Evolutionary conservation across 2,888 invertebrate species (phyloP).

Genomic region (Panopea generosa): DNA sequence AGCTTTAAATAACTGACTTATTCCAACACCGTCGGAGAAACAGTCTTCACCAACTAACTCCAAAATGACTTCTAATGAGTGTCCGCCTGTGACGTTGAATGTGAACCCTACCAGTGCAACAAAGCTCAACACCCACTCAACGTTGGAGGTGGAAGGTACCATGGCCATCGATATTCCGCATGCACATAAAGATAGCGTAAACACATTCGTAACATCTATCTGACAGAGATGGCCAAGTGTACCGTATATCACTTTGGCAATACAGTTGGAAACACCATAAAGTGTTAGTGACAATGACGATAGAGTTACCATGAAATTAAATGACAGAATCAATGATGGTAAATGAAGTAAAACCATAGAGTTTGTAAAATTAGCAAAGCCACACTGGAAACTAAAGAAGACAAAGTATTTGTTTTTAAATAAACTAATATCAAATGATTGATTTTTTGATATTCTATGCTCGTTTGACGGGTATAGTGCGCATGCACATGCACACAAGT

Average conservation of each 20-base stretch:
- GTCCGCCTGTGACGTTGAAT: conserved; percentile 51
- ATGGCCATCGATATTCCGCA: conserved; percentile 35
- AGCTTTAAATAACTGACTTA: conserved; percentile 44
- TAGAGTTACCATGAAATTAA: conserved; percentile 4
- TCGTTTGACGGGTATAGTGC: conserved; percentile 28
- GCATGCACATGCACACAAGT: conserved; percentile 40
- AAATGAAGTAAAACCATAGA: conserved; percentile 45
- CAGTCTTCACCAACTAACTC: conserved; percentile 38
- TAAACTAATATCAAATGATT: conserved; percentile 18
- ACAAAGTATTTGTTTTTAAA: conserved; percentile 31
- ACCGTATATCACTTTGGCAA: conserved; percentile 41
- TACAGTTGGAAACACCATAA: conserved; percentile 39
- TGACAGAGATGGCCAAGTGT: conserved; percentile 36
- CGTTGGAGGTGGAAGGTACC: conserved; percentile 21
- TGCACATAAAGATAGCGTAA: conserved; percentile 28
- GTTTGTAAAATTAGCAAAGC: conserved; percentile 35
- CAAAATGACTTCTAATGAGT: conserved; percentile 36
- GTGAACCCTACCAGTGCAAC: conserved; percentile 30
- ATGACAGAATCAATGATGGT: conserved; percentile 42
- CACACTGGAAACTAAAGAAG: conserved; percentile 35
- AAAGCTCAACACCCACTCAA: conserved; percentile 29
- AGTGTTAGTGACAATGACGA: conserved; percentile 38
- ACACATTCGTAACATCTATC: conserved; percentile 26
- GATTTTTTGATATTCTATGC: conserved; percentile 6
- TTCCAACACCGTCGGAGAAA: conserved; percentile 47